phyloP scores from a whole-genome alignment of 1,140 invertebrate genomes.

The Formica selysi region DNA sequence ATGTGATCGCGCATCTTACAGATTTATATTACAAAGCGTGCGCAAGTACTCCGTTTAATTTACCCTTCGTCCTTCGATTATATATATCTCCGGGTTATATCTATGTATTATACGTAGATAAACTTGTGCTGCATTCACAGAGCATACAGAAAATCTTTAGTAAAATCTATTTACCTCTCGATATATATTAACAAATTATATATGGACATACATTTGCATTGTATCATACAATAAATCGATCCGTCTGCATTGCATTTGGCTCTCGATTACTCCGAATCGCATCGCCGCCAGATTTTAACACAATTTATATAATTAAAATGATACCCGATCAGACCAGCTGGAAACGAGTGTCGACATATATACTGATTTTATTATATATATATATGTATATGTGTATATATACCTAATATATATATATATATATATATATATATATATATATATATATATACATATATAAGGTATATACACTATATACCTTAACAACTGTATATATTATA shows the following conservation, averaged over 20 bases:
- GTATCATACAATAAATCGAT: constrained; percentile 68
- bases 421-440: too few relatives aligned
- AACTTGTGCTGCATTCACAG: constrained; percentile 39
- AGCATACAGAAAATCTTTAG: constrained; percentile 54
- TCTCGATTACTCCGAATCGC: constrained; percentile 64
- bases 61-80: constrained; percentile 29
- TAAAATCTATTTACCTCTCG: constrained; percentile 61
- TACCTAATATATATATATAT: constrained; percentile 45
- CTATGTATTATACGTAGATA: constrained; percentile 30
- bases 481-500: constrained; percentile 61
- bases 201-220: constrained; percentile 67
- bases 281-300: constrained; percentile 70
- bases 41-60: constrained; percentile 35
- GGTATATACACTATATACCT: constrained; percentile 69
- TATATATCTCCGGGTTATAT: constrained; percentile 12
- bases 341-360: constrained; percentile 82
- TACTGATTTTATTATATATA: constrained; percentile 60
- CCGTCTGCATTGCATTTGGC: constrained; percentile 58
- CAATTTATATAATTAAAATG: constrained; percentile 69
- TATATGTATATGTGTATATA: constrained; percentile 69
- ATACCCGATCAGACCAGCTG: constrained; percentile 84
- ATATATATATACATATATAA: constrained; percentile 55
- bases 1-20: constrained; percentile 39
- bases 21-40: constrained; percentile 46
- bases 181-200: constrained; percentile 62